A percentile compares a stretch with the other conserved stretches of the same genome.
These are phyloP conservation scores for Peromyscus aztecus DNA, from an alignment of 2,797 vertebrate genomes.

Conservation along the genomic window DNA sequence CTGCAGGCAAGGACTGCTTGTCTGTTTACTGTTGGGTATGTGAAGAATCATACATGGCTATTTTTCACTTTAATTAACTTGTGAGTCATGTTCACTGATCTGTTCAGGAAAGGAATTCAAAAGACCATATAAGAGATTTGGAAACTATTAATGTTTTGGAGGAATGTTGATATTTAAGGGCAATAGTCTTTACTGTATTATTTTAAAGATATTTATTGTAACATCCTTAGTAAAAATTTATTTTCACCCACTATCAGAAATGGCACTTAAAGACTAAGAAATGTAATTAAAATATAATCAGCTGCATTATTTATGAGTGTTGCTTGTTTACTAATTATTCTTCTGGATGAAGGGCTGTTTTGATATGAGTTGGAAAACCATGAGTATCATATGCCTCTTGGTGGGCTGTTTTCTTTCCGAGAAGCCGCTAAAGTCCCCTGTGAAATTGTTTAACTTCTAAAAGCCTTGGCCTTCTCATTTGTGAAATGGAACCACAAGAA, in stretches of 20 bases:
- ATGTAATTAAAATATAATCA: neutral
- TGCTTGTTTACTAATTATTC: neutral
- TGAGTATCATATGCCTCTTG: neutral
- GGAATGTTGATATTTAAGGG: neutral
- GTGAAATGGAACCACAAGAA: neutral
- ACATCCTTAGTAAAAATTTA: neutral
- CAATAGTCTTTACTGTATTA: neutral
- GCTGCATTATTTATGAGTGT: neutral
- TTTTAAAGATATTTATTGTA: neutral
- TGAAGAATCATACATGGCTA: neutral
- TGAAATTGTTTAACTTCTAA: neutral
- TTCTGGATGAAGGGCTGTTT: neutral
- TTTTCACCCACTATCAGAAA: neutral
- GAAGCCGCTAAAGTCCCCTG: neutral
- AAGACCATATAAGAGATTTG: neutral
- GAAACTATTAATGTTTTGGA: neutral
- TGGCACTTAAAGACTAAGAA: neutral
- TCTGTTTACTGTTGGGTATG: neutral
- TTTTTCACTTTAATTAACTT: constrained; percentile 56
- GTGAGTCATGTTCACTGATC: neutral
- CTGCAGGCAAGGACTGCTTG: neutral
- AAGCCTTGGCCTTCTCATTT: neutral
- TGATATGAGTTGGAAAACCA: neutral
- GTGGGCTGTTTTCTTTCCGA: neutral
- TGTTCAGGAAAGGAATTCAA: constrained; percentile 19